Evolutionary conservation across 2,888 invertebrate genomes (phyloP).

Genomic region (Lithophane semibrunnea): DNA sequence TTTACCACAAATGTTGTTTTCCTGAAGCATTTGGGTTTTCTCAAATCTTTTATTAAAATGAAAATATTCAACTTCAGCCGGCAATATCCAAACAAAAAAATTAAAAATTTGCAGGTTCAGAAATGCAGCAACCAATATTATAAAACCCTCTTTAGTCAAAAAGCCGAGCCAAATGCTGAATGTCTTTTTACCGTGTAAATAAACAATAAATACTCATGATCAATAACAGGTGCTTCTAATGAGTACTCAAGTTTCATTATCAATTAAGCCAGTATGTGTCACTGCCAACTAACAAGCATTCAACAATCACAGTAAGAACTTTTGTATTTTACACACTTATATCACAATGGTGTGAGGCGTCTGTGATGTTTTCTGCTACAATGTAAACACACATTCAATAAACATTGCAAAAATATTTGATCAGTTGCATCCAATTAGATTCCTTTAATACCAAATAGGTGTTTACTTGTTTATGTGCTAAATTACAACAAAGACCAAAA

Average conservation of each 20-base stretch:
- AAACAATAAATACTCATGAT: not conserved
- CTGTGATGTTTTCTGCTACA: constrained; percentile 14
- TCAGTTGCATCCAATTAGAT: constrained; percentile 29
- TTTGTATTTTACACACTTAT: constrained; percentile 7
- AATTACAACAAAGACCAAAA: not conserved
- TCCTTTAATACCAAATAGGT: constrained; percentile 5
- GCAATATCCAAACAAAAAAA: not conserved
- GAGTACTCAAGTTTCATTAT: constrained; percentile 25
- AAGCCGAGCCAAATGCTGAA: too few species aligned
- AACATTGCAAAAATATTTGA: constrained; percentile 38
- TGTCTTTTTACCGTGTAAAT: not conserved
- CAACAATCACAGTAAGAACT: constrained; percentile 16
- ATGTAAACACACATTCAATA: constrained; percentile 35
- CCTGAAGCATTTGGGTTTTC: not conserved
- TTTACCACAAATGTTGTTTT: not conserved
- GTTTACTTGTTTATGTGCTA: not conserved
- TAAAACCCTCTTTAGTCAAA: not conserved
- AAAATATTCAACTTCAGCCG: not conserved
- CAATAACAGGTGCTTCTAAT: constrained; percentile 4
- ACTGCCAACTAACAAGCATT: constrained; percentile 14
- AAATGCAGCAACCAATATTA: not conserved
- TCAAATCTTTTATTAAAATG: not conserved
- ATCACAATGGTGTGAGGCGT: not conserved
- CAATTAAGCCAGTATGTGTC: constrained; percentile 20
- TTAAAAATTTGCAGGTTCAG: not conserved